Base-by-base conservation (phyloP, 2,113 vertebrate species). In the Empidonax traillii region DNA sequence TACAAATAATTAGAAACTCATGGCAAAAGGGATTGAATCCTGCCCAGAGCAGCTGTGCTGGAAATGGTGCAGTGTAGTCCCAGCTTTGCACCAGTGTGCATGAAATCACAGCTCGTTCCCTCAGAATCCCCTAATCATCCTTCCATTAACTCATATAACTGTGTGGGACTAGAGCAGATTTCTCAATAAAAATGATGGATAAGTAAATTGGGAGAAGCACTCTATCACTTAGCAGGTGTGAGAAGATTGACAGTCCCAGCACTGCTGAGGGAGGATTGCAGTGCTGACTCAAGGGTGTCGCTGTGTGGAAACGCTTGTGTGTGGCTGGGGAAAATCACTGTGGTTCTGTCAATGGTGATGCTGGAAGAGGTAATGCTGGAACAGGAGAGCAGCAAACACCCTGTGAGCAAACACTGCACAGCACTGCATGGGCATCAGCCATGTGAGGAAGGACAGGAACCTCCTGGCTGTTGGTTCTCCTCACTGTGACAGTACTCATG, bases 171-270 rank as follows among this genome's bases (percentile, higher is more conserved):
- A 22, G 93, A 95, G 93, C 88, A 96, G 94, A 92, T 97, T 97
- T 96, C 94, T 97, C 96, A 97, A 96, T 97, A 96, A 97, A 97
- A 95, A 92, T 96, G 96, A 96, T 92, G 93, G 96, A 96, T 96
- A 96, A 96, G 96, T 95, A 96, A 96, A 96, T 95, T 96, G 94
- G 86, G 94, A 95, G 88, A 93, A 97, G 93, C 96, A 94, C 96
- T 97, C 94, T 95, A 93, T 94, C 92, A 96, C 94, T 97, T 97
- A 96, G 93, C 92, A 94, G 93, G 93, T 94, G 85, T 75, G 76
- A 86, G 78, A 72, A 95, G 96, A 96, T 92, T 96, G 96, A 93
- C 96, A 96, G 93, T 14, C 85, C 85, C 90, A 43, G 92, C 2
- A 7, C 35, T 77, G 88, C 90, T 3, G 68, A 77, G 65, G 72